Evolutionary conservation across 2,888 invertebrate genomes (phyloP).

Genomic region (Drosophila siamana): DNA sequence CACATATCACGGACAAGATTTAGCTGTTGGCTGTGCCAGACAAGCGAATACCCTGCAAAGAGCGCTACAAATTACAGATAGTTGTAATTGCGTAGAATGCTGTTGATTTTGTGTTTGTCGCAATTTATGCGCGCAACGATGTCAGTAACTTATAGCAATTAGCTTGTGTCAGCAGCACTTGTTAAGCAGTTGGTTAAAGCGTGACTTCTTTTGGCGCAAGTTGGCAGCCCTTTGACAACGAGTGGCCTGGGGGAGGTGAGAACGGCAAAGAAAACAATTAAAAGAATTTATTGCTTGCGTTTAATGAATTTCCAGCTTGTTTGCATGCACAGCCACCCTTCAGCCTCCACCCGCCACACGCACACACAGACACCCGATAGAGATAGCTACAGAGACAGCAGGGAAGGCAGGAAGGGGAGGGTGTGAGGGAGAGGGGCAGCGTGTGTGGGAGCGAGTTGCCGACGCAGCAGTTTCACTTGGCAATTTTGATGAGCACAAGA

Average conservation of each 20-base stretch:
- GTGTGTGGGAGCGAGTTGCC: constrained; percentile 5
- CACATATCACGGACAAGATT: constrained; percentile 39
- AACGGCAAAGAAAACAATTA: constrained; percentile 69
- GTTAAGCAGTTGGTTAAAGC: constrained; percentile 14
- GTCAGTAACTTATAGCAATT: constrained; percentile 18
- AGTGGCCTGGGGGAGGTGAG: neutral
- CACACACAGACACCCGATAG: constrained; percentile 7
- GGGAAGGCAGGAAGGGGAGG: constrained; percentile 1
- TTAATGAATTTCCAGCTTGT: constrained; percentile 79
- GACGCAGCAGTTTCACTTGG: constrained; percentile 25
- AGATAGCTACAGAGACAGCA: neutral
- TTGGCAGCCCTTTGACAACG: constrained; percentile 17
- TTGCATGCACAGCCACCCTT: constrained; percentile 45
- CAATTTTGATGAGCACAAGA: constrained; percentile 48
- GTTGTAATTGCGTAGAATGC: neutral
- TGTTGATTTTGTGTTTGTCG: too few relatives aligned
- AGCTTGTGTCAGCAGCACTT: constrained; percentile 17
- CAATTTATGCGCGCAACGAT: neutral
- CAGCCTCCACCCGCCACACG: neutral
- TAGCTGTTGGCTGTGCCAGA: neutral
- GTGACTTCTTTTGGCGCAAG: constrained; percentile 9
- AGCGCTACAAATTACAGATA: too few relatives aligned
- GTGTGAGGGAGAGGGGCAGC: neutral
- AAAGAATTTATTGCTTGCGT: constrained; percentile 73
- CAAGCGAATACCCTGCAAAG: neutral